Base-by-base conservation (phyloP, 2,888 invertebrate genomes). In the Troilus luridus region DNA sequence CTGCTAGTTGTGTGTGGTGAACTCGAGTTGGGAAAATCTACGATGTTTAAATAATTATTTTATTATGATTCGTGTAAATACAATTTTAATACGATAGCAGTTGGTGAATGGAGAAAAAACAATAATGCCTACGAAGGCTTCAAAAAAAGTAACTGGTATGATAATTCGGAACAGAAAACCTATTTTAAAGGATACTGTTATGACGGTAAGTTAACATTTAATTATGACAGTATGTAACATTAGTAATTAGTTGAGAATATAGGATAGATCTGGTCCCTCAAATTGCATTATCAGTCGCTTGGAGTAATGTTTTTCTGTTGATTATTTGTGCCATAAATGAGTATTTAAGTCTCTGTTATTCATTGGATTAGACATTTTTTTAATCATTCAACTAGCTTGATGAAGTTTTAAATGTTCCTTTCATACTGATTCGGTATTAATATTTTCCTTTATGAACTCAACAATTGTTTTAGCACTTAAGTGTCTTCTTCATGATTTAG, bases 121-220 rank as follows among this genome's bases (percentile, higher is more conserved):
- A 94, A 94, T 94, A 85, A 95, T 95, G 96, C 96, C 96, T 94
- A 96, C 96, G 94, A 97, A 97, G 95, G 96, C 96, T 94, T 97
- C 97, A 93, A 97, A 97, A 95, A 97, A 97, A 94, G 96, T 97
- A 95, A 97, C 97, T 95, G 97, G 97, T 95, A 97, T 97, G 96
- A 97, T 97, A 94, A 97, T 97, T 95, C 96, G 97, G 94, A 97
- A 97, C 94, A 96, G 97, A 95, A 97, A 97, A 95, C 96, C 97
- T 94, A 97, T 97, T 94, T 96, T 96, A 95, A 97, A 97, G 95
- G 97, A 98, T 96, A 97, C 97, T 94, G 97, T 97, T 94, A 97
- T 98, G 95, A 97, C 97, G 95, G 97, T 97, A 96, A 93, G 93
- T 90, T 67, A 56, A 85, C 9, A 64, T 89, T 64, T 89, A 67